Evolutionary conservation across 2,888 invertebrate species (phyloP).

Genomic region (Rotaria macrura): DNA sequence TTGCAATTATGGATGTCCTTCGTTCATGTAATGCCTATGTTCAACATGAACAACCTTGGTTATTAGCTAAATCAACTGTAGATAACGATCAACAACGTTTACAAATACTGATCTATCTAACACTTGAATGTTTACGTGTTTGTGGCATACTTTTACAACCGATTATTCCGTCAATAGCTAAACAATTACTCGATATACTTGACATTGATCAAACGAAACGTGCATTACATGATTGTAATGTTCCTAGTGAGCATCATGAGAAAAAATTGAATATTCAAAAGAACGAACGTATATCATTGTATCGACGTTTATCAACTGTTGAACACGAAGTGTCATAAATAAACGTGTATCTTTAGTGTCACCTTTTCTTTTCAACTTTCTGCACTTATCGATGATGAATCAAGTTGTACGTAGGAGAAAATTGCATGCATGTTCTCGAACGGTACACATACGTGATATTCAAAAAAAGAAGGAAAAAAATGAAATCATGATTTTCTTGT

Average conservation of each 20-base stretch:
- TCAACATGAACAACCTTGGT: conserved; percentile 77
- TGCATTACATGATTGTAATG: neutral
- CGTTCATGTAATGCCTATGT: conserved; percentile 75
- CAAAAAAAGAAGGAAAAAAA: neutral
- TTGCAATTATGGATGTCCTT: conserved; percentile 64
- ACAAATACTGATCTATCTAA: conserved; percentile 64
- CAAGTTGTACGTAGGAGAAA: neutral
- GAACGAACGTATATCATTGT: neutral
- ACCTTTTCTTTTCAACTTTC: neutral
- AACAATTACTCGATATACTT: conserved; percentile 57
- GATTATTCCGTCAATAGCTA: conserved; percentile 65
- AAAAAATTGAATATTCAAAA: neutral
- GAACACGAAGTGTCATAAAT: neutral
- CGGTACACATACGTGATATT: neutral
- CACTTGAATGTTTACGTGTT: conserved; percentile 72
- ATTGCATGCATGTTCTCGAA: neutral
- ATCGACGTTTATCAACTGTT: neutral
- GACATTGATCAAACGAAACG: conserved; percentile 37
- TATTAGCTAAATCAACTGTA: conserved; percentile 58
- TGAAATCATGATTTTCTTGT: neutral
- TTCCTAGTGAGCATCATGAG: neutral
- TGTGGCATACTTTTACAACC: conserved; percentile 72
- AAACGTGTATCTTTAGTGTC: neutral
- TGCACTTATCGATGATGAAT: neutral
- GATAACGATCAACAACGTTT: conserved; percentile 54